Base-by-base conservation (phyloP, 2,888 invertebrate genomes). In the Halictus ligatus region DNA sequence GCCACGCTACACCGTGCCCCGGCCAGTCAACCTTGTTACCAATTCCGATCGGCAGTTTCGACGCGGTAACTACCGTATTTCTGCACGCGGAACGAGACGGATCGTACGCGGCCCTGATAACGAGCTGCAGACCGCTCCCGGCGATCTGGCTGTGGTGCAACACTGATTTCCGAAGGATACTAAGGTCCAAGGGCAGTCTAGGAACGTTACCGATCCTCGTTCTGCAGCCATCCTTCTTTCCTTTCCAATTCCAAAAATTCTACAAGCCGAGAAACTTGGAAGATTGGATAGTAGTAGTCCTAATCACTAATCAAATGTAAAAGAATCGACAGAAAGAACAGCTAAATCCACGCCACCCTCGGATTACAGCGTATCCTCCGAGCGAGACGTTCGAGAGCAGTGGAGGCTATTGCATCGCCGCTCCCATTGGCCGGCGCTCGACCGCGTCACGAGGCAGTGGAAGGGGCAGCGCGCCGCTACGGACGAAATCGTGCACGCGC, bases 31-130 rank as follows among this genome's bases (percentile, higher is more conserved):
- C 79, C 93, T 93, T 91, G 93, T 94, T 93, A 93, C 93, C 93
- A 91, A 93, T 93, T 93, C 92, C 92, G 90, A 93, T 94, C 92
- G 91, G 89, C 91, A 92, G 92, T 92, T 92, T 92, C 88, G 90
- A 92, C 91, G 64, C 64, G 93, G 94, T 93, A 93, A 92, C 92
- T 92, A 92, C 89, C 90, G 91, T 83, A 90, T 89, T 89, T 80
- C 85, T 88, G 88, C 84, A 83, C 85, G 50, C 29, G 35, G 40
- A 50, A 75, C 46, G 48, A 35, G 35, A 48, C 71, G 67, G 21
- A 67, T 67, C 67, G 67, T 21, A 58, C 69, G 67, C 54, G 76
- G 4, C 12, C n/a, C 69, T n/a, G 69, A 35, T 69, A 69, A 69
- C 43, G 40, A 40, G 12, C 40, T 29, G 15, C 67, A 8, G 29